Conservation (phyloP, 2,888 invertebrate species). For the Masnerella sp. region DNA sequence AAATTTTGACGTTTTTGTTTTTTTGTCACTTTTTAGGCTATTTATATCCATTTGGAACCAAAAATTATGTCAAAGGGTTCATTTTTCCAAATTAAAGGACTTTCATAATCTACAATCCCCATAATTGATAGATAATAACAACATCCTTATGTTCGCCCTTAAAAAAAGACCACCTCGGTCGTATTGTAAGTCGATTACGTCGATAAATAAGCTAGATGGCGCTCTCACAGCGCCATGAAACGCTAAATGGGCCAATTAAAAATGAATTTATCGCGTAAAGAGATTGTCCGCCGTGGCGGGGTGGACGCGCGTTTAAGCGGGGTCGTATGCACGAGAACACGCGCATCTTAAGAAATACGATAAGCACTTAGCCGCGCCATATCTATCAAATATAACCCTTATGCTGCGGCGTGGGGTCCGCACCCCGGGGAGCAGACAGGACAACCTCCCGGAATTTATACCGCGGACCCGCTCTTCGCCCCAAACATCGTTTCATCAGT, state of each 20-base stretch:
- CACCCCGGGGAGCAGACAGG: constrained; percentile 72
- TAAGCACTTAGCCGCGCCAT: constrained; percentile 75
- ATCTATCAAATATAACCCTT: constrained; percentile 77
- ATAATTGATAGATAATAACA: no score
- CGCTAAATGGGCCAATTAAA: constrained; percentile 44
- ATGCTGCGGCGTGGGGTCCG: constrained; percentile 66
- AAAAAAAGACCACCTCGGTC: no score
- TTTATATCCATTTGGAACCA: no score
- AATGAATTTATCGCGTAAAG: constrained; percentile 51
- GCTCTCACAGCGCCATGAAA: constrained; percentile 18
- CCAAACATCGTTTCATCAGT: constrained; percentile 71
- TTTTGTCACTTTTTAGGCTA: no score
- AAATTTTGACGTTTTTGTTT: no score
- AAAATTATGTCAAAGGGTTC: no score
- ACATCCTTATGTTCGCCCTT: no score
- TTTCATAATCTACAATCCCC: no score
- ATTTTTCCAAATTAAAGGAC: no score
- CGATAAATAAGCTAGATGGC: constrained; percentile 40
- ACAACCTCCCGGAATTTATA: constrained; percentile 76
- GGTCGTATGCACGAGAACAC: constrained; percentile 37
- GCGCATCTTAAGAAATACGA: constrained; percentile 73
- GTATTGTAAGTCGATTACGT: neutral
- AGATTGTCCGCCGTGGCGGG: constrained; percentile 31
- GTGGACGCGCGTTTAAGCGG: constrained; percentile 23
- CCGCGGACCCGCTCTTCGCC: constrained; percentile 66